phyloP scores from a whole-genome alignment of 2,888 invertebrate species.

The Orchestes rusci region DNA sequence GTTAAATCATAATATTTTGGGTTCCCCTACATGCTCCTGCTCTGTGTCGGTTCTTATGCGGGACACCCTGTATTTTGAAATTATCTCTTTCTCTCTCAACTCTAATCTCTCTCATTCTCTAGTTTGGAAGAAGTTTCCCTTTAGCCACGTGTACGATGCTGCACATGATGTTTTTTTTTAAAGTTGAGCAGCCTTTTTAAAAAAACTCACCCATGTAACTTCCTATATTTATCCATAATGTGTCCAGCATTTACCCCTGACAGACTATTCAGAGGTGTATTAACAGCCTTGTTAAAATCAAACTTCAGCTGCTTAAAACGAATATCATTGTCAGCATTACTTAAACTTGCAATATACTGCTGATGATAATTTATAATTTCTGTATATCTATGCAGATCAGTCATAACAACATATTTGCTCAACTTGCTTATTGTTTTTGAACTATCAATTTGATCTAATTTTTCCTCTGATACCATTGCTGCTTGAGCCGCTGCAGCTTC shows the following conservation, averaged over 20 bases:
- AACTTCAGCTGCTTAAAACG: slow-evolving; percentile 69
- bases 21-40: too few relatives aligned
- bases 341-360: slow-evolving; percentile 53
- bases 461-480: slow-evolving; percentile 23
- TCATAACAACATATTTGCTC: slow-evolving; percentile 46
- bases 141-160: too few relatives aligned
- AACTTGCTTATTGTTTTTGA: not conserved
- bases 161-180: too few relatives aligned
- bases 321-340: slow-evolving; percentile 53
- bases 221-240: slow-evolving; percentile 64
- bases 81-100: too few relatives aligned
- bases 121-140: too few relatives aligned
- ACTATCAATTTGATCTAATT: too few relatives aligned
- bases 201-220: slow-evolving; percentile 45
- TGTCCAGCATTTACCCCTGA: slow-evolving; percentile 69
- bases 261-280: slow-evolving; percentile 80
- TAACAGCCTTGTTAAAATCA: slow-evolving; percentile 80
- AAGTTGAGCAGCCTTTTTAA: too few relatives aligned
- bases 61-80: too few relatives aligned
- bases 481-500: slow-evolving; percentile 30
- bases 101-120: too few relatives aligned
- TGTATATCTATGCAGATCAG: slow-evolving; percentile 50
- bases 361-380: slow-evolving; percentile 52
- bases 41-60: too few relatives aligned
- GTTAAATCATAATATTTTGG: too few relatives aligned